Evolutionary conservation across 2,888 invertebrate genomes (phyloP).

Genomic region (Lasioglossum vierecki): DNA sequence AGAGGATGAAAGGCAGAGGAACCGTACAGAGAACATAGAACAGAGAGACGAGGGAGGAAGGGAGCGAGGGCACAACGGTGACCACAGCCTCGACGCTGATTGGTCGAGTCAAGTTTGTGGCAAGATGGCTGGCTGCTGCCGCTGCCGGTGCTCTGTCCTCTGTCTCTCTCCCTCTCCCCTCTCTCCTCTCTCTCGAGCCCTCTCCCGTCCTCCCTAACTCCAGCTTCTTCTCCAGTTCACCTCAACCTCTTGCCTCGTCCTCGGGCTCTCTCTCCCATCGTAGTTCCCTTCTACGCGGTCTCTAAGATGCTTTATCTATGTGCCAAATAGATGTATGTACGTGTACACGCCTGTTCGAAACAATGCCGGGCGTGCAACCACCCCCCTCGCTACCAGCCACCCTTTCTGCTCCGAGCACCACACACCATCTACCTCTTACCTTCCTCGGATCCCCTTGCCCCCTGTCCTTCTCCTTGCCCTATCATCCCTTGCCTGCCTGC

Average conservation of each 20-base stretch:
- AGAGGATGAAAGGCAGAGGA: slow-evolving; percentile 75
- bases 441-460: slow-evolving; percentile 40
- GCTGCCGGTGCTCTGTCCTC: slow-evolving; percentile 55
- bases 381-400: slow-evolving; percentile 61
- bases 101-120: slow-evolving; percentile 84
- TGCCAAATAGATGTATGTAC: slow-evolving; percentile 80
- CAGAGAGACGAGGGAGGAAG: slow-evolving; percentile 66
- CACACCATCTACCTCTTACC: slow-evolving; percentile 57
- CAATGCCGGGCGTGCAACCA: slow-evolving; percentile 79
- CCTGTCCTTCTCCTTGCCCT: slow-evolving; percentile 57
- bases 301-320: slow-evolving; percentile 81
- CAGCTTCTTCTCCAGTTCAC: slow-evolving; percentile 64
- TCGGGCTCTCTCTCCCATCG: slow-evolving; percentile 58
- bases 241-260: slow-evolving; percentile 68
- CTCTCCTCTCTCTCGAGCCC: slow-evolving; percentile 52
- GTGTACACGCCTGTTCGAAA: slow-evolving; percentile 80
- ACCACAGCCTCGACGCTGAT: slow-evolving; percentile 84
- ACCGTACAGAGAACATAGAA: slow-evolving; percentile 56
- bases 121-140: slow-evolving; percentile 82
- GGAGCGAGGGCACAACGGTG: slow-evolving; percentile 80
- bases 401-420: slow-evolving; percentile 58
- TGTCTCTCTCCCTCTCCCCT: slow-evolving; percentile 53
- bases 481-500: slow-evolving; percentile 54
- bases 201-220: slow-evolving; percentile 48
- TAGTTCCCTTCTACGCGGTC: slow-evolving; percentile 76